These are phyloP conservation scores for Drosophila murphyi DNA, from an alignment of 1,140 invertebrate genomes.

Conservation along the genomic window DNA sequence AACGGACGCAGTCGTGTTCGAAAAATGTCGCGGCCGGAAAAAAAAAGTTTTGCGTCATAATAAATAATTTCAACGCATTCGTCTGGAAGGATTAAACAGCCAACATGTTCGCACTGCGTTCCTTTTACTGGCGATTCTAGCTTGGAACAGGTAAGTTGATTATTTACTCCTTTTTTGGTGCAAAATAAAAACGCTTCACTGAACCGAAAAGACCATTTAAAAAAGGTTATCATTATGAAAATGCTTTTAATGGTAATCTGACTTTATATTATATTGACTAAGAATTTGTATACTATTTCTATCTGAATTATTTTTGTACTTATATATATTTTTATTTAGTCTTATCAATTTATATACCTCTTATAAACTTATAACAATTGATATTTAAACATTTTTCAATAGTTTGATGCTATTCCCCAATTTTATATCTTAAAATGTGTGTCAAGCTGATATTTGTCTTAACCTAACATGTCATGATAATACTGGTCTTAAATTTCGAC, in stretches of 20 bases:
- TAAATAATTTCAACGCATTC: conserved; percentile 80
- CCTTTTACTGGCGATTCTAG: conserved; percentile 12
- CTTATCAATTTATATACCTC: no score
- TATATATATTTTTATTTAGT: no score
- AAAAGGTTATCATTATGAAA: background rate
- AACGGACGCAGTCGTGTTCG: conserved; percentile 45
- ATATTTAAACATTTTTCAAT: background rate
- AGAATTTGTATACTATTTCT: background rate
- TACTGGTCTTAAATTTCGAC: background rate
- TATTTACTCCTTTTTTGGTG: background rate
- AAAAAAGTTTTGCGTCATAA: conserved; percentile 80
- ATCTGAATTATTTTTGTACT: background rate
- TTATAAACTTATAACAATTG: no score
- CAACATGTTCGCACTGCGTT: conserved; percentile 19
- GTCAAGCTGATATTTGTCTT: background rate
- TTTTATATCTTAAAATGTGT: no score
- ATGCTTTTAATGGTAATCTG: background rate
- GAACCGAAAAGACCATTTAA: background rate
- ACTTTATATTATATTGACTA: background rate
- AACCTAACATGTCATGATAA: background rate
- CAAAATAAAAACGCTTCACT: conserved; percentile 9
- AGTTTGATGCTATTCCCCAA: no score
- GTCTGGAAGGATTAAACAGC: conserved; percentile 75
- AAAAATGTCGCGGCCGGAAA: conserved; percentile 58
- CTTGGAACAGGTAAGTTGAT: conserved; percentile 10